A percentile compares a stretch with the other conserved stretches of the same genome.
Conservation (phyloP, 2,888 invertebrate genomes). For the Electrophaes corylata region DNA sequence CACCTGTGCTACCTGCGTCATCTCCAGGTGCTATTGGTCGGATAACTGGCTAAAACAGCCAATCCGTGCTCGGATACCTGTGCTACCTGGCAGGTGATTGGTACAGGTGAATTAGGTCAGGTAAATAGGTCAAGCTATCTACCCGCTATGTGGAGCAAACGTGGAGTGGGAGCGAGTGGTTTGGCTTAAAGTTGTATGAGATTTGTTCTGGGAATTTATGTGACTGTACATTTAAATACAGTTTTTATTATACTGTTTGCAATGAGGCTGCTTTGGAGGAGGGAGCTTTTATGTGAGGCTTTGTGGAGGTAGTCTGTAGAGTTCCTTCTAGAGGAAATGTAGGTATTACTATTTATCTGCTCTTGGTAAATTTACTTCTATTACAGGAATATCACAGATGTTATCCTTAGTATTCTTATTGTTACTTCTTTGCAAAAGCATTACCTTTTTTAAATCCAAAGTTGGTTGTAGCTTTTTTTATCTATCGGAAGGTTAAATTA, state of each 20-base stretch:
- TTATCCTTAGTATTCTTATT: too few relatives aligned
- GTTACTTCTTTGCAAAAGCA: too few relatives aligned
- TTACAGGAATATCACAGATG: background rate
- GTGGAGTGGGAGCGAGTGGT: slow-evolving; percentile 19
- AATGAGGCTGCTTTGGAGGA: slow-evolving; percentile 22
- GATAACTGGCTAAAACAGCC: slow-evolving; percentile 26
- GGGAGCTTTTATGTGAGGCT: slow-evolving; percentile 22
- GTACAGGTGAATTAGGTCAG: slow-evolving; percentile 54
- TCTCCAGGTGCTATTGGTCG: slow-evolving; percentile 63
- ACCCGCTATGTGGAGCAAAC: slow-evolving; percentile 5
- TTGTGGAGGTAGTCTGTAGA: slow-evolving; percentile 12
- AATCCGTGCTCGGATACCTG: slow-evolving; percentile 30
- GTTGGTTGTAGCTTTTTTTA: too few relatives aligned
- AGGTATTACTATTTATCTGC: background rate
- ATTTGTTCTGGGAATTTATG: slow-evolving; percentile 28
- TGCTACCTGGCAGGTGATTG: slow-evolving; percentile 64
- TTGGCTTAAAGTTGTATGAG: slow-evolving; percentile 19
- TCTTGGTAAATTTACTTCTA: background rate
- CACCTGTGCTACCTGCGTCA: slow-evolving; percentile 56
- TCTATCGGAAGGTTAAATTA: too few relatives aligned
- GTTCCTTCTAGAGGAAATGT: background rate
- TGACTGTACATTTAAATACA: slow-evolving; percentile 31
- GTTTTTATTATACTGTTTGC: slow-evolving; percentile 27
- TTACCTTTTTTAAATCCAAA: too few relatives aligned
- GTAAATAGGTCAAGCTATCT: slow-evolving; percentile 49